phyloP scores from a whole-genome alignment of 2,888 invertebrate species.

The Abrostola tripartita region DNA sequence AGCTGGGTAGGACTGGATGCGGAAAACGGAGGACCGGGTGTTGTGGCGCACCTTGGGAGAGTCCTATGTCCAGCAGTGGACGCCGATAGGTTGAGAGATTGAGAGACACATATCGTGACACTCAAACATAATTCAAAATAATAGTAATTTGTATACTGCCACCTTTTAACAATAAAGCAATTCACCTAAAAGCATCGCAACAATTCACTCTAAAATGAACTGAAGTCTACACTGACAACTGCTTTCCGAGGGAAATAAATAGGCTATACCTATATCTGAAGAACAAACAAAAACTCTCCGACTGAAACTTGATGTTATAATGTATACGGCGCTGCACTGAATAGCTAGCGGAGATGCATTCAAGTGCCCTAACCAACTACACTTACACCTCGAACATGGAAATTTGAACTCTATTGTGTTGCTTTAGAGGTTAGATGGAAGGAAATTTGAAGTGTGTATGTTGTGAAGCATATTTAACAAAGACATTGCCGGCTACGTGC shows the following conservation, averaged over 20 bases:
- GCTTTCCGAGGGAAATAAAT: background rate
- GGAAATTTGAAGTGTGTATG: background rate
- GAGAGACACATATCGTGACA: too few species aligned
- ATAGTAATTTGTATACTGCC: too few species aligned
- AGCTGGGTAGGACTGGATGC: too few species aligned
- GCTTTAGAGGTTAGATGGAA: background rate
- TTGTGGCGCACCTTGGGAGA: too few species aligned
- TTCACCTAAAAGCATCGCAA: background rate
- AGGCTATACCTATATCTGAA: constrained; percentile 1
- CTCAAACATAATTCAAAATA: too few species aligned
- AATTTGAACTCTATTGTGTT: constrained; percentile 26
- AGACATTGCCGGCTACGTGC: constrained; percentile 52
- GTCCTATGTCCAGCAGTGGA: too few species aligned
- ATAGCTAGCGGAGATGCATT: constrained; percentile 48
- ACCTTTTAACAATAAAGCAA: background rate
- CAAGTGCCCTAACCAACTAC: constrained; percentile 24
- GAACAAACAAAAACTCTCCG: constrained; percentile 16
- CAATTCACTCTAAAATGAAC: background rate
- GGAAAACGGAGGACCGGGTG: too few species aligned
- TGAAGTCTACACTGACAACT: background rate
- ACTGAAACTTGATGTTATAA: constrained; percentile 27
- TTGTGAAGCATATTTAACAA: constrained; percentile 54
- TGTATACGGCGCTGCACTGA: constrained; percentile 35
- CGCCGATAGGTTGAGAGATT: too few species aligned
- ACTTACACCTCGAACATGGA: background rate